Conservation (phyloP, 2,797 vertebrate species). For the Platyrinchus mystaceus region DNA sequence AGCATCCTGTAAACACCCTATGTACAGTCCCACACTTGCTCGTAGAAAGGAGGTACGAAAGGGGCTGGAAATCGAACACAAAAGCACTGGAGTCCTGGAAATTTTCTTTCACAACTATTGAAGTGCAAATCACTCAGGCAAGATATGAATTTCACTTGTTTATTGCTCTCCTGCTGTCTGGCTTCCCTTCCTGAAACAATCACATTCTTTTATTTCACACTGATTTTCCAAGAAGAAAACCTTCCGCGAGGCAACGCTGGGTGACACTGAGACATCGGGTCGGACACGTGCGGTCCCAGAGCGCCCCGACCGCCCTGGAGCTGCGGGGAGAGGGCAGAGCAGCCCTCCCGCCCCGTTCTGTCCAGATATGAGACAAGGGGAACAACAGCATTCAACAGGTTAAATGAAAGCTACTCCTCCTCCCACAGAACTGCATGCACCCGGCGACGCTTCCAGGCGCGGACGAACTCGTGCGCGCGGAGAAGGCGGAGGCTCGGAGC, state of each 20-base stretch:
- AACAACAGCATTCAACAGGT: neutral
- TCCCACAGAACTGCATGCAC: neutral
- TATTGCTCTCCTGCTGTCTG: constrained; percentile 79
- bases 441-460: neutral
- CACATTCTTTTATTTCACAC: constrained; percentile 58
- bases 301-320: neutral
- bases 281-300: neutral
- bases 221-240: constrained; percentile 68
- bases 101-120: constrained; percentile 75
- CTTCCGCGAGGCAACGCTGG: constrained; percentile 28
- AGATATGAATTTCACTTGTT: constrained; percentile 73
- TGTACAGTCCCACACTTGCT: constrained; percentile 74
- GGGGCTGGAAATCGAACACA: constrained; percentile 73
- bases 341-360: rapidly evolving
- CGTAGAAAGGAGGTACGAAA: constrained; percentile 71
- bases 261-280: neutral
- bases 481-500: constrained; percentile 27
- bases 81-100: constrained; percentile 72
- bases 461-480: neutral
- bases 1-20: constrained; percentile 49
- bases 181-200: constrained; percentile 61
- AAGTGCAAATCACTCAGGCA: constrained; percentile 77
- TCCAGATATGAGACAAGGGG: neutral
- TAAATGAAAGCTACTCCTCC: neutral
- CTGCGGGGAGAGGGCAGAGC: neutral